These are phyloP conservation scores for Sander lucioperca DNA, from an alignment of 2,113 vertebrate species.

Conservation along the genomic window DNA sequence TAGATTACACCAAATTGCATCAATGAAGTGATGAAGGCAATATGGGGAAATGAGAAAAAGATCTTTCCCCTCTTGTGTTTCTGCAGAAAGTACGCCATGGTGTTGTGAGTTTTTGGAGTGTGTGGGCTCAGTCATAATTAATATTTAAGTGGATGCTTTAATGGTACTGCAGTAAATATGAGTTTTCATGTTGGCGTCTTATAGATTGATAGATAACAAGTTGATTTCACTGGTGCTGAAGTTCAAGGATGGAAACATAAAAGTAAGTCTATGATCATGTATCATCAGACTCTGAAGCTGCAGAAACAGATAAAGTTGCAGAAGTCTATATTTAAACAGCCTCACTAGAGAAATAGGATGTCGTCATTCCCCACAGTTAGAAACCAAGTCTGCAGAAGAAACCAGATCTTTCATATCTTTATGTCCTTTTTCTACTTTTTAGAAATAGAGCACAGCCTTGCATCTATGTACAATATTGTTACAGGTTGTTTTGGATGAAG, in stretches of 20 bases:
- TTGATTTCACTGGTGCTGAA: slow-evolving; percentile 16
- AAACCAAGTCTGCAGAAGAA: slow-evolving; percentile 50
- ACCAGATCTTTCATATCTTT: slow-evolving; percentile 41
- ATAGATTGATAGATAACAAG: slow-evolving; percentile 3
- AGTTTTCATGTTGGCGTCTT: not conserved
- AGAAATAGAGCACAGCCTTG: slow-evolving; percentile 35
- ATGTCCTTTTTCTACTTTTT: slow-evolving; percentile 22
- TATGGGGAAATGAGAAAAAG: slow-evolving; percentile 26
- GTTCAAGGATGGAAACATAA: slow-evolving; percentile 31
- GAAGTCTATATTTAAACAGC: slow-evolving; percentile 74
- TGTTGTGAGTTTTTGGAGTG: slow-evolving; percentile 28
- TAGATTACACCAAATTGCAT: slow-evolving; percentile 73
- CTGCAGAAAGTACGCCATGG: not conserved
- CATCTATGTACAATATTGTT: slow-evolving; percentile 22
- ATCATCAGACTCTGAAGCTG: slow-evolving; percentile 29
- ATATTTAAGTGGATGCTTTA: slow-evolving; percentile 36
- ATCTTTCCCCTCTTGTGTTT: slow-evolving; percentile 29
- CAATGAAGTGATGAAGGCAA: slow-evolving; percentile 50
- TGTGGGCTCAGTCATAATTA: slow-evolving; percentile 30
- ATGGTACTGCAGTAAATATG: slow-evolving; percentile 19
- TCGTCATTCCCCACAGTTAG: slow-evolving; percentile 43
- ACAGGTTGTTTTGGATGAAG: slow-evolving; percentile 25
- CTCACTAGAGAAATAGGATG: slow-evolving; percentile 62
- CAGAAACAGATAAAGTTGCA: slow-evolving; percentile 56
- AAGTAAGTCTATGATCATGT: slow-evolving; percentile 31